phyloP scores from a whole-genome alignment of 2,797 vertebrate species.

The Craterocephalus amniculus region DNA sequence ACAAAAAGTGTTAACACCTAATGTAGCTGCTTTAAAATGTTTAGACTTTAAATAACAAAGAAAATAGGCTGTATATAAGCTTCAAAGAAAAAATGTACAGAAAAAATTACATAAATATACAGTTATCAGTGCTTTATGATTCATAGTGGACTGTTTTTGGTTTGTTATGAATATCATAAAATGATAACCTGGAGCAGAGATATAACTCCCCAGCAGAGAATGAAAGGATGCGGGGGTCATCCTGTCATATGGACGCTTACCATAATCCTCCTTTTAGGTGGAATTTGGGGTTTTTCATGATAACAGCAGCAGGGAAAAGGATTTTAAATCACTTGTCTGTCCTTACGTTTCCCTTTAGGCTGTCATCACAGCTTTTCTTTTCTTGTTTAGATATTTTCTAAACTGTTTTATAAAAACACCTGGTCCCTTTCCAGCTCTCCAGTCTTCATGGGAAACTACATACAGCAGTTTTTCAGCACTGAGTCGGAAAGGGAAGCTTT shows the following conservation, averaged over 20 bases:
- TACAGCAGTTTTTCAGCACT: slow-evolving; percentile 9
- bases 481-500: neutral
- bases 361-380: neutral
- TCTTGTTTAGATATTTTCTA: slow-evolving; percentile 15
- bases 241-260: neutral
- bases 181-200: slow-evolving; percentile 18
- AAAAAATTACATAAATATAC: slow-evolving; percentile 37
- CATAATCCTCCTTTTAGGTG: neutral
- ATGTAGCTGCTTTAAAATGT: slow-evolving; percentile 45
- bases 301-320: neutral
- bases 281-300: neutral
- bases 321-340: slow-evolving; percentile 1
- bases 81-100: slow-evolving; percentile 38
- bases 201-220: neutral
- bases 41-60: slow-evolving; percentile 22
- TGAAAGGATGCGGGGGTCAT: neutral
- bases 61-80: slow-evolving; percentile 21
- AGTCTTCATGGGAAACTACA: slow-evolving; percentile 2
- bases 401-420: slow-evolving; percentile 15
- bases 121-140: slow-evolving; percentile 29
- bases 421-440: slow-evolving; percentile 16
- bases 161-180: slow-evolving; percentile 25
- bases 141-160: slow-evolving; percentile 32
- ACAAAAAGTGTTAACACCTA: slow-evolving; percentile 30
- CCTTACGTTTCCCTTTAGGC: slow-evolving; percentile 1